Base-by-base conservation (phyloP, 2,888 invertebrate genomes). In the Platypus cylindrus region DNA sequence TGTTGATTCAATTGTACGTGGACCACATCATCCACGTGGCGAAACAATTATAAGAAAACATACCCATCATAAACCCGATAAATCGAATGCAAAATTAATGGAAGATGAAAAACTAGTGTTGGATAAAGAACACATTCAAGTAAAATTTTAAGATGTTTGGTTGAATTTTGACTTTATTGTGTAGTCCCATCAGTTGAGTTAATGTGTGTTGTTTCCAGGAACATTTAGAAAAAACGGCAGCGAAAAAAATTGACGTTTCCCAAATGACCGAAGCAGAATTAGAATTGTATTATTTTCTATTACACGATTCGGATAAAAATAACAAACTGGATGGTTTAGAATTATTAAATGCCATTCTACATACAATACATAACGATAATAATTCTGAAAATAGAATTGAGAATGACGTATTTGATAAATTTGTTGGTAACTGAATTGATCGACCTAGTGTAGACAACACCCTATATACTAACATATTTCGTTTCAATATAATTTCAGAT, bases 291-390 rank as follows among this genome's bases (percentile, higher is more conserved):
- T 85, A 85, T 54, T 86, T 87, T 56, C 76, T 80, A 65, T 65
- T 82, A 12, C 94, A 94, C 51, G 94, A 94, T 57, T 79, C 78
- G 44, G 90, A 93, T 56, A 83, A 81, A 54, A 90, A 94, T 56
- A 80, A 79, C 2, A 82, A 79, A 52, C 63, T 94, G 39, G 93
- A 94, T 58, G 93, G 93, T 0, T 62, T 90, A 39, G 94, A 94
- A 65, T 74, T 94, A 52, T 64, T 91, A 33, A 72, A 83, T 62
- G 86, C 87, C 1, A 73, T 87, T 41, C 73, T 75, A 33, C 86
- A 87, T 52, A 78, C 80, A 12, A 58, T 71, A 18, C 75, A 77
- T 41, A 73, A 78, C 18, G 42, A 43, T n/a, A 11, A 27, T 12
- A 12, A 56, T 9, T 62, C 64, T 32, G 32, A 32, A 17, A 36